Conservation (phyloP, 2,888 invertebrate species). For the Diarsia brunnea region DNA sequence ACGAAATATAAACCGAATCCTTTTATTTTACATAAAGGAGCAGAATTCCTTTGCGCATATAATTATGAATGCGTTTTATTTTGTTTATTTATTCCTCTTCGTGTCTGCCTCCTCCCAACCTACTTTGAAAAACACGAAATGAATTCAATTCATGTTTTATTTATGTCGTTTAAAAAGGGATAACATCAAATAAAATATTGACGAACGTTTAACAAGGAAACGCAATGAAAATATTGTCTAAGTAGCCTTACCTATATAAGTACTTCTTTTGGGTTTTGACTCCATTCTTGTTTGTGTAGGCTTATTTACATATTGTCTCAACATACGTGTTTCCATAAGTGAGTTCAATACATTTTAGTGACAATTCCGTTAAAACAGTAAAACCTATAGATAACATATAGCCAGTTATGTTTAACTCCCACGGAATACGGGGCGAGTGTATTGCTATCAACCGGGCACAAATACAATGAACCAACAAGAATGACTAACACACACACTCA, state of each 20-base stretch:
- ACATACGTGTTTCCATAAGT: no score
- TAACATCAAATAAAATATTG: constrained; percentile 24
- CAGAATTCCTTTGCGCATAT: constrained; percentile 16
- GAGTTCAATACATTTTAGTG: background rate
- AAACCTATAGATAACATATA: background rate
- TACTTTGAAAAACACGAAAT: constrained; percentile 36
- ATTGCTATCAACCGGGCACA: no score
- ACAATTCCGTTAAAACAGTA: background rate
- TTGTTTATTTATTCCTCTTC: constrained; percentile 34
- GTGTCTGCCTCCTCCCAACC: constrained; percentile 12
- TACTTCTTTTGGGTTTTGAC: background rate
- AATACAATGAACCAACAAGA: no score
- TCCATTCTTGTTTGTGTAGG: background rate
- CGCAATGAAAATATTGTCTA: background rate
- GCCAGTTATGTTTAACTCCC: no score
- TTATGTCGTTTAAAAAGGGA: constrained; percentile 31
- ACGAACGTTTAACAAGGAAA: constrained; percentile 15
- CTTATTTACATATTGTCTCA: background rate
- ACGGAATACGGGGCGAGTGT: no score
- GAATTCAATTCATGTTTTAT: constrained; percentile 48
- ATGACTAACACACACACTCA: no score
- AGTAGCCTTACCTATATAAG: background rate
- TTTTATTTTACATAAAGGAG: constrained; percentile 36
- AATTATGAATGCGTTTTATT: constrained; percentile 41
- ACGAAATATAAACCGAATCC: constrained; percentile 19